These are phyloP conservation scores for Aphelinus atriplicis DNA, from an alignment of 1,140 invertebrate genomes.

Conservation along the genomic window DNA sequence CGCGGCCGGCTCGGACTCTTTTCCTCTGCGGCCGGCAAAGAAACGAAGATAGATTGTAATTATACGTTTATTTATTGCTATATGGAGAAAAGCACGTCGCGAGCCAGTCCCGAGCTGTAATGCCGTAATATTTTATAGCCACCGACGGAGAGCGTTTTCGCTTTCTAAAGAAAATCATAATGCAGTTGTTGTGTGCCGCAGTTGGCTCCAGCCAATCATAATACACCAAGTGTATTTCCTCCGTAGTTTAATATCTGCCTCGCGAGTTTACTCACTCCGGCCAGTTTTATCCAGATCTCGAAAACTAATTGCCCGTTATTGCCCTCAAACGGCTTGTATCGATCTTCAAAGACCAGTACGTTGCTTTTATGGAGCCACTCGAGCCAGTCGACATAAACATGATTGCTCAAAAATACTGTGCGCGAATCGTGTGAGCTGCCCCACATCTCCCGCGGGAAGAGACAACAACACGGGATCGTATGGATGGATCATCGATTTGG, in stretches of 20 bases:
- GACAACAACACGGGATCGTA: too few species aligned
- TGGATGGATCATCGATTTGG: too few species aligned
- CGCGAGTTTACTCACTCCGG: too few species aligned
- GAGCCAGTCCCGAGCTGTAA: constrained; percentile 1
- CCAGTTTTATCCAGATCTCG: too few species aligned
- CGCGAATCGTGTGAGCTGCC: too few species aligned
- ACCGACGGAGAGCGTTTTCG: constrained; percentile 4
- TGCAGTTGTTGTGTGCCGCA: background rate
- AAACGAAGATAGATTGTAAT: constrained; percentile 18
- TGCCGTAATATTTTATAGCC: constrained; percentile 30
- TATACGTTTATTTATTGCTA: constrained; percentile 24
- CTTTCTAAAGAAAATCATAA: constrained; percentile 27
- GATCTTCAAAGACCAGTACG: too few species aligned
- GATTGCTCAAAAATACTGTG: too few species aligned
- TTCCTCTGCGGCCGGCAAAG: background rate
- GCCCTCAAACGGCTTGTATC: too few species aligned
- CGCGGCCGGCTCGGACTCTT: background rate
- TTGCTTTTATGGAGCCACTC: too few species aligned
- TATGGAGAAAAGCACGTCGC: constrained; percentile 11
- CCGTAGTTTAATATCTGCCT: background rate
- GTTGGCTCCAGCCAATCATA: constrained; percentile 11
- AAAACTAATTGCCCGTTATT: too few species aligned
- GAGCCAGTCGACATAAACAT: too few species aligned
- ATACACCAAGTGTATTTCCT: background rate
- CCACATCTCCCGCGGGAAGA: too few species aligned